phyloP scores from a whole-genome alignment of 2,113 vertebrate genomes.

The Rafetus swinhoei region DNA sequence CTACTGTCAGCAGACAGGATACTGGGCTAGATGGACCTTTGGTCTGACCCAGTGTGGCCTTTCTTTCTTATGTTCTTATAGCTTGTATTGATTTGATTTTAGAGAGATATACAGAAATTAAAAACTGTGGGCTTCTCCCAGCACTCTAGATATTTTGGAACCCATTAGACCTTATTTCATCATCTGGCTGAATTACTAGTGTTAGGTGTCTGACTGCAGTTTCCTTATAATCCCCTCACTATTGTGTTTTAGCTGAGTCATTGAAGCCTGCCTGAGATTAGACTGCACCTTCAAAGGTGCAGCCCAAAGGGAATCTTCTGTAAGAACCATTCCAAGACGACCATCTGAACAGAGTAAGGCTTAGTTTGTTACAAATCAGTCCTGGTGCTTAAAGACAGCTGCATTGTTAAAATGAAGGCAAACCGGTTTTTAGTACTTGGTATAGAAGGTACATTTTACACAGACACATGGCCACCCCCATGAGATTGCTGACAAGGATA shows the following conservation, averaged over 20 bases:
- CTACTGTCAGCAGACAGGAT: too few relatives aligned
- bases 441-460: background rate
- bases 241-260: background rate
- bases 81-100: background rate
- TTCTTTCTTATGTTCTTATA: too few relatives aligned
- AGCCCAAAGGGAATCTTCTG: background rate
- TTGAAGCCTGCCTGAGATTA: background rate
- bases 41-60: too few relatives aligned
- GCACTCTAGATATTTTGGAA: background rate
- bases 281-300: background rate
- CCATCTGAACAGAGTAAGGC: background rate
- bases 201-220: background rate
- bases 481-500: background rate
- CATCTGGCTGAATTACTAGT: background rate
- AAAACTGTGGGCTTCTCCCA: background rate
- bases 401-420: background rate
- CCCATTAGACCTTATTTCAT: background rate
- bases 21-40: too few relatives aligned
- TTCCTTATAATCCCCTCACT: background rate
- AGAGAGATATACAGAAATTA: background rate
- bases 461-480: rapidly evolving
- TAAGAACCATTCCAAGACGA: background rate
- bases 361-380: rapidly evolving
- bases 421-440: background rate
- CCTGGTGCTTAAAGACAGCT: background rate